Evolutionary conservation across 1,140 invertebrate genomes (phyloP).

Genomic region (Trichonephila clavata): DNA sequence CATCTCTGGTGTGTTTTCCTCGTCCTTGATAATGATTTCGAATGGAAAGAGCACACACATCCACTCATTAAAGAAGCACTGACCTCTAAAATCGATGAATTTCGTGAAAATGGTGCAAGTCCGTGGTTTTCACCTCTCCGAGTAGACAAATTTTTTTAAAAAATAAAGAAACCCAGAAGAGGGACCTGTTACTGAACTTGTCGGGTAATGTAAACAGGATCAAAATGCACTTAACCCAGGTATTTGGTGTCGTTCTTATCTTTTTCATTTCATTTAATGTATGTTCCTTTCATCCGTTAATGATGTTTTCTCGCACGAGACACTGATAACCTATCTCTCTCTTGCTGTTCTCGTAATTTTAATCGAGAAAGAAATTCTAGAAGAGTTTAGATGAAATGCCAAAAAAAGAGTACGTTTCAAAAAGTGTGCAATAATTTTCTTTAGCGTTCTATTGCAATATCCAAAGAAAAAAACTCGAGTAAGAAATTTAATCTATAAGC

Average conservation of each 20-base stretch:
- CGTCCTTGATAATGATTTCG: constrained; percentile 43
- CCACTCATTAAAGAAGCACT: not conserved
- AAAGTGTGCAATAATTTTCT: too few species aligned
- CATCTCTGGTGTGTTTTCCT: not conserved
- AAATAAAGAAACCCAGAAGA: not conserved
- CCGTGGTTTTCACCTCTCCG: not conserved
- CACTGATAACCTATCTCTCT: not conserved
- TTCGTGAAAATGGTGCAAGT: constrained; percentile 33
- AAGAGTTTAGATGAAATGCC: too few species aligned
- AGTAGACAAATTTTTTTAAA: not conserved
- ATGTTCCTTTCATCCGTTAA: not conserved
- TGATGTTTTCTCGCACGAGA: not conserved
- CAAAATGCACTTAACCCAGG: constrained; percentile 16
- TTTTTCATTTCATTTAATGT: not conserved
- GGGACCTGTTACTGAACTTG: not conserved
- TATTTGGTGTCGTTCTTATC: not conserved
- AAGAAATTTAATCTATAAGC: too few species aligned
- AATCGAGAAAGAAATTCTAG: too few species aligned
- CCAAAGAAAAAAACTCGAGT: too few species aligned
- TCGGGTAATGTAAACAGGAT: not conserved
- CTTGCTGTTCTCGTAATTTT: not conserved
- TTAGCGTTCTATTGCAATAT: too few species aligned
- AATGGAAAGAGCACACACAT: constrained; percentile 24
- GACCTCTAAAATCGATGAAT: not conserved
- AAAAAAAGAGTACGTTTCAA: too few species aligned